Evolutionary conservation across 2,797 vertebrate species (phyloP).

Genomic region (Coranthus polyacanthus): DNA sequence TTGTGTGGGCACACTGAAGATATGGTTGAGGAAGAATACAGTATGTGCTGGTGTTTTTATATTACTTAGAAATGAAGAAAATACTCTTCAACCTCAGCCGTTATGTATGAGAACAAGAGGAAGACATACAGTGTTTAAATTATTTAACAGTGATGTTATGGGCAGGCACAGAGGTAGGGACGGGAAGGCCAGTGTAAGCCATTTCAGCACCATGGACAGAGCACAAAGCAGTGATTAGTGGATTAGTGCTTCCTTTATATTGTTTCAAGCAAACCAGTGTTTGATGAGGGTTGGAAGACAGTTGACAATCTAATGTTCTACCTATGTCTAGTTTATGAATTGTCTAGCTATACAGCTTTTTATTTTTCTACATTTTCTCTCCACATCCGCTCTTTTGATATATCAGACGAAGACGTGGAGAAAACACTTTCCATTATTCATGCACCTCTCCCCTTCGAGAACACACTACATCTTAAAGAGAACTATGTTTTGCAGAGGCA

Average conservation of each 20-base stretch:
- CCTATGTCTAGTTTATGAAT: neutral
- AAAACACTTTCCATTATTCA: slow-evolving; percentile 72
- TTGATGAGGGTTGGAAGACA: slow-evolving; percentile 3
- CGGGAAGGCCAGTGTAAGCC: slow-evolving; percentile 17
- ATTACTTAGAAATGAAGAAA: neutral
- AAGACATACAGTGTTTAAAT: slow-evolving; percentile 31
- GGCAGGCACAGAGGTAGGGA: slow-evolving; percentile 4
- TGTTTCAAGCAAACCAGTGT: slow-evolving; percentile 3
- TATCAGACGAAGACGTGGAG: slow-evolving; percentile 21
- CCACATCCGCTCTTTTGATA: slow-evolving; percentile 9
- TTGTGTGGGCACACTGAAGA: slow-evolving; percentile 45
- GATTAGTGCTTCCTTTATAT: slow-evolving; percentile 1
- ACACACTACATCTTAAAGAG: slow-evolving; percentile 34
- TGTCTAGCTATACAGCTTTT: neutral
- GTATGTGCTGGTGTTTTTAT: slow-evolving; percentile 31
- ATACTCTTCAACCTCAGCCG: slow-evolving; percentile 8
- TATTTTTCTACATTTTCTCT: neutral
- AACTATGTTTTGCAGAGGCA: slow-evolving; percentile 12
- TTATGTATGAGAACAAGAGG: slow-evolving; percentile 3
- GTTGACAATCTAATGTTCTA: neutral
- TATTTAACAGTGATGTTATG: slow-evolving; percentile 46
- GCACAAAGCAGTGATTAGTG: slow-evolving; percentile 8
- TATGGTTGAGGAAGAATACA: slow-evolving; percentile 25
- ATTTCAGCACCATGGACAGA: slow-evolving; percentile 81
- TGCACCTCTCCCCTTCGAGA: slow-evolving; percentile 50